phyloP scores from a whole-genome alignment of 2,113 vertebrate genomes.

The Brachyhypopomus gauderio region DNA sequence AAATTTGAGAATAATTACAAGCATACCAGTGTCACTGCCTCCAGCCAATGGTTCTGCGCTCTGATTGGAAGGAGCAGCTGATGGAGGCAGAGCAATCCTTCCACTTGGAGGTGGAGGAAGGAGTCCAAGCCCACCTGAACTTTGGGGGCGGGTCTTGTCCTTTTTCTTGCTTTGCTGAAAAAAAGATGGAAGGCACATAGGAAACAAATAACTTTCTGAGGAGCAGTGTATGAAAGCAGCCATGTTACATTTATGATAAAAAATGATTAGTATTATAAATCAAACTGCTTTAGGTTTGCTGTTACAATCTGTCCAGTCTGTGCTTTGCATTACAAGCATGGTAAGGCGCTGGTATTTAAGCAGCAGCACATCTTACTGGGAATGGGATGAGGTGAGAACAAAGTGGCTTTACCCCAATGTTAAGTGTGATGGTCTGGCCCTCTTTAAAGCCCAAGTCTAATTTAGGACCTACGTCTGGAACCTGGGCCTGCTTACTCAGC shows the following conservation, averaged over 20 bases:
- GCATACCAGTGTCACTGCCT: constrained; percentile 74
- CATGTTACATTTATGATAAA: too few species aligned
- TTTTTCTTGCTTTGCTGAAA: constrained; percentile 84
- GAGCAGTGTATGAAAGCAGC: too few species aligned
- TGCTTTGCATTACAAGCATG: not conserved
- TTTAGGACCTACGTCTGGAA: constrained; percentile 85
- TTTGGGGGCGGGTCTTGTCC: constrained; percentile 81
- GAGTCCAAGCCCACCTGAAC: constrained; percentile 81
- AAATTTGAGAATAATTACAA: not conserved
- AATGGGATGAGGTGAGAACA: not conserved
- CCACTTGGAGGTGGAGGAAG: constrained; percentile 92
- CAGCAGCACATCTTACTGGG: not conserved
- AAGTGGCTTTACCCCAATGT: constrained; percentile 85
- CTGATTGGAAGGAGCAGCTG: constrained; percentile 75
- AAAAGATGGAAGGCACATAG: constrained; percentile 42
- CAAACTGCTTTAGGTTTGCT: not conserved
- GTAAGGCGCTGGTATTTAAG: not conserved
- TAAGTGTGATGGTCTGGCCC: constrained; percentile 95
- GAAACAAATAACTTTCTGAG: not conserved
- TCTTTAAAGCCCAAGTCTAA: constrained; percentile 97
- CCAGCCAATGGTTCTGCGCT: constrained; percentile 76
- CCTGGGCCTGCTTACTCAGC: constrained; percentile 85
- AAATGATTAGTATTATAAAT: not conserved
- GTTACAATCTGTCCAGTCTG: not conserved
- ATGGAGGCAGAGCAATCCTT: constrained; percentile 77